Evolutionary conservation across 2,888 invertebrate genomes (phyloP), one percentile per base, ranked within the genome.

Genomic region (Lordiphosa andalusiaca): DNA sequence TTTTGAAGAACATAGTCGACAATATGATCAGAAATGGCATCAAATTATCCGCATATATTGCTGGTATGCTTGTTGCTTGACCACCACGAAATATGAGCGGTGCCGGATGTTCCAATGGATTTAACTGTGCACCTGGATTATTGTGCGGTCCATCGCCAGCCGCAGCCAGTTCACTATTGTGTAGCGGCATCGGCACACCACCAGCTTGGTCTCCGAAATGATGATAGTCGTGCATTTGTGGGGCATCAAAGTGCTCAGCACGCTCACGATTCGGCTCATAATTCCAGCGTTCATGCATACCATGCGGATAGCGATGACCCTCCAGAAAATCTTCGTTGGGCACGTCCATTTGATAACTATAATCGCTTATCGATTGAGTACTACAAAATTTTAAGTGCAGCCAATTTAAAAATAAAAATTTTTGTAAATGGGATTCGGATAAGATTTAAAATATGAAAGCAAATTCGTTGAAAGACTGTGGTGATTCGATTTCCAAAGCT

Each of bases 101-200:
- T 4, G 39, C 37, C 3, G 53, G 51, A 6, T 42, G 12, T 33
- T 33, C 5, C 30, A 10, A 33, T 10, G 10, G 0, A 9, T 33
- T 6, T 33, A 30, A 2, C 23, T 23, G 6, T 4, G 23, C 12
- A 3, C 9, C 10, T 2, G 16, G 50, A 33, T 60, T 49, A 37
- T 62, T 61, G 19, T 67, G 53, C 1, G 6, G 16, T 25, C 73
- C 73, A 47, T 73, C 77, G n/a, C 73, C 73, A 13, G 58, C 70
- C 1, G 53, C 76, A 4, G 12, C 40, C 7, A 57, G 36, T 2
- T 16, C 12, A 35, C 5, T 19, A 9, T 5, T 16, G 1, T 7
- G 1, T n/a, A 5, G 23, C 4, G 19, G n/a, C 9, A 16, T 2
- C 36, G 2, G 44, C 4, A 19, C 46, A 47, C 1, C 2, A 25